These are phyloP conservation scores for Pomatorhinus ruficollis DNA, from an alignment of 2,113 vertebrate genomes.

Conservation along the genomic window DNA sequence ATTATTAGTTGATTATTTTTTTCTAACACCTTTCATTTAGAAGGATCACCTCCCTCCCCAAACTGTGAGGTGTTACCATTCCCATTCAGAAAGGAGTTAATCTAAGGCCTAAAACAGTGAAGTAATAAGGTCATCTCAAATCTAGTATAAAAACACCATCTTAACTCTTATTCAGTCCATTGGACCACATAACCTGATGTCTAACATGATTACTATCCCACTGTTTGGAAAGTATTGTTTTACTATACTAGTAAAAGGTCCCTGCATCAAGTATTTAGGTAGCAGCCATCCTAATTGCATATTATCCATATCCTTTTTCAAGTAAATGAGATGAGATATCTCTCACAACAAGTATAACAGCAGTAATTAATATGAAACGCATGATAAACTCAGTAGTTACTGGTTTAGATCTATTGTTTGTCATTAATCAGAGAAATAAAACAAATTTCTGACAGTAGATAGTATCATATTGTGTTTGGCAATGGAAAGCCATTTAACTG, in stretches of 20 bases:
- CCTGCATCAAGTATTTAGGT: not conserved
- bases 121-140: not conserved
- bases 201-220: not conserved
- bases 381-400: not conserved
- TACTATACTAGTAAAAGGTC: not conserved
- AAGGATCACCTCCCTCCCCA: not conserved
- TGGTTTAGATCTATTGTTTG: not conserved
- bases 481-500: not conserved
- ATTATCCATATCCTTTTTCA: not conserved
- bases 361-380: not conserved
- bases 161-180: not conserved
- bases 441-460: not conserved
- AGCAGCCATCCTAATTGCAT: not conserved
- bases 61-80: not conserved
- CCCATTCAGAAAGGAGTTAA: not conserved
- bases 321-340: not conserved
- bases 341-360: rapidly evolving
- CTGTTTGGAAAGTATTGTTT: not conserved
- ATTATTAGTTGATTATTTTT: not conserved
- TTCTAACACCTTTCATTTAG: not conserved
- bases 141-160: not conserved
- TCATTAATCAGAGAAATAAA: not conserved
- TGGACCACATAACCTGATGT: not conserved
- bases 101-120: not conserved
- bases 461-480: not conserved